phyloP scores from a whole-genome alignment of 2,113 vertebrate genomes.

The Ploceus nigricollis region DNA sequence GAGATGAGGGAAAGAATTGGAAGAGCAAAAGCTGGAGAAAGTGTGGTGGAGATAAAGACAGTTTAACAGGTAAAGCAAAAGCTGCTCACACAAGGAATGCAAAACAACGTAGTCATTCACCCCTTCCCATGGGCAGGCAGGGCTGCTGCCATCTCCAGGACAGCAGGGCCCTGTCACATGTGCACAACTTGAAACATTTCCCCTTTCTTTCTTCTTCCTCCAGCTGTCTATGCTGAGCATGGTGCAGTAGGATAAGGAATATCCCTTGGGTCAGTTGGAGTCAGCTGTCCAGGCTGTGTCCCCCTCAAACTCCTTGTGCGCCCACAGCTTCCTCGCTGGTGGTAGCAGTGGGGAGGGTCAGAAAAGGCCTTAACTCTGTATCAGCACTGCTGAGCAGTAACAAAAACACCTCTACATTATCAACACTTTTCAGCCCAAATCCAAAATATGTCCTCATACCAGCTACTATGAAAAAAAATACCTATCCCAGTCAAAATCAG shows the following conservation, averaged over 20 bases:
- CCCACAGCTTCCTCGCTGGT: rapidly evolving
- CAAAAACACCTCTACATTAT: background rate
- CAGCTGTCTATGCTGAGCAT: background rate
- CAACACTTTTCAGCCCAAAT: background rate
- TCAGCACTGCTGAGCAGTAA: background rate
- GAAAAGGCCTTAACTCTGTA: background rate
- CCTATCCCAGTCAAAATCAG: background rate
- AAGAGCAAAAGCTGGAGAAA: background rate
- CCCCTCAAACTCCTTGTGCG: background rate
- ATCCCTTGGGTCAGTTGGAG: background rate
- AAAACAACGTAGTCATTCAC: background rate
- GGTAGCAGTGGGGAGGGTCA: background rate
- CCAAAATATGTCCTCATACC: background rate
- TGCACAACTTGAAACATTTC: rapidly evolving
- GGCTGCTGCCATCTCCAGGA: background rate
- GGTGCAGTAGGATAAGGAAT: background rate
- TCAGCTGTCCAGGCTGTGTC: background rate
- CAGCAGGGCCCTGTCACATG: background rate
- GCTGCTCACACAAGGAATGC: background rate
- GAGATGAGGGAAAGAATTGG: background rate
- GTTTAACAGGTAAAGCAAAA: background rate
- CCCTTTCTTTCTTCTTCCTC: background rate
- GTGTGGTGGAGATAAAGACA: background rate
- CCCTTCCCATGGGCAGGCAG: background rate
- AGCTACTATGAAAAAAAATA: background rate